Conservation (phyloP, 2,888 invertebrate species). For the Amblyjoppa fuscipennis region DNA sequence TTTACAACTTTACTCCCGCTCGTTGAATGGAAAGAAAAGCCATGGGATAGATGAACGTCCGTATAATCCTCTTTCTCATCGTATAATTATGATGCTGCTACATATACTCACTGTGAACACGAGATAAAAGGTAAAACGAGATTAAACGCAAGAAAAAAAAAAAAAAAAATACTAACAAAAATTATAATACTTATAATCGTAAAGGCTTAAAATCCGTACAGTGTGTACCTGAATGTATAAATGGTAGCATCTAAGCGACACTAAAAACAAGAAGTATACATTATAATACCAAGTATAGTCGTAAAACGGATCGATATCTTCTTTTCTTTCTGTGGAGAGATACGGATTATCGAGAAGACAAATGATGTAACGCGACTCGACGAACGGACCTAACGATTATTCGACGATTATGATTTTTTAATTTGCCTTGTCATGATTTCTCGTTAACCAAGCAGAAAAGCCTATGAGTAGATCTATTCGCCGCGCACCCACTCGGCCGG, state of each 20-base stretch:
- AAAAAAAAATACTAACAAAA: not conserved
- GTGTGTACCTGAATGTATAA: constrained; percentile 74
- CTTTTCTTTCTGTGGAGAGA: constrained; percentile 9
- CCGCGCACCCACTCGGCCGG: constrained; percentile 54
- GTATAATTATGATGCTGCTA: constrained; percentile 56
- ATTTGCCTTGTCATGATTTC: not conserved
- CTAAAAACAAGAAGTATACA: constrained; percentile 51
- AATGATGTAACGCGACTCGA: constrained; percentile 32
- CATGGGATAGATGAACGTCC: constrained; percentile 32
- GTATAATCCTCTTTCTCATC: constrained; percentile 55
- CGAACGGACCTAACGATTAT: constrained; percentile 61
- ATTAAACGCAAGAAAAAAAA: constrained; percentile 33
- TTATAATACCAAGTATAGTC: constrained; percentile 50
- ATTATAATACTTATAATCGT: constrained; percentile 58
- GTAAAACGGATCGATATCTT: constrained; percentile 39
- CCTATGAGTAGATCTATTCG: constrained; percentile 36
- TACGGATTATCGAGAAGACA: constrained; percentile 7
- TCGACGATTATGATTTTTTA: not conserved
- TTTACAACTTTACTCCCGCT: not conserved
- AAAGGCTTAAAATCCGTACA: constrained; percentile 70
- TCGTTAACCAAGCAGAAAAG: not conserved
- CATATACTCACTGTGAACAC: constrained; percentile 48
- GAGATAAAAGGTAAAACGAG: constrained; percentile 41
- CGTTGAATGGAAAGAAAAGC: constrained; percentile 3
- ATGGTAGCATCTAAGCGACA: constrained; percentile 66